phyloP scores from a whole-genome alignment of 2,888 invertebrate genomes.

The Andrena bucephala region DNA sequence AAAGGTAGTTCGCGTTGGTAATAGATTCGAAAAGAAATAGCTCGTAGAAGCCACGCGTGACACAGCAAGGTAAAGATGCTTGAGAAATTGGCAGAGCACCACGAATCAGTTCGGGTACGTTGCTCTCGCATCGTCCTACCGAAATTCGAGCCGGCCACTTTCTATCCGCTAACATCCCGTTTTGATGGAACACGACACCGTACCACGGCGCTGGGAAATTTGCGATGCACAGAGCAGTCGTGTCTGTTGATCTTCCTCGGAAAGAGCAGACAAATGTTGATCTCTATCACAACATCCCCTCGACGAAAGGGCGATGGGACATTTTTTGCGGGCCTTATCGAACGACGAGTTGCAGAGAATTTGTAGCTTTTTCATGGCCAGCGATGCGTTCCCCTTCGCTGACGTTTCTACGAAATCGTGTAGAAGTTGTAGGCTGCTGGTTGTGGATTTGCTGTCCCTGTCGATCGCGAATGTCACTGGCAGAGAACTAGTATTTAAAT shows the following conservation, averaged over 20 bases:
- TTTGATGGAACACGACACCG: constrained; percentile 33
- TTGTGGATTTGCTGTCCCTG: background rate
- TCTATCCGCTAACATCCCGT: constrained; percentile 31
- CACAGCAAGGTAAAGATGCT: constrained; percentile 25
- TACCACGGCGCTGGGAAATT: constrained; percentile 17
- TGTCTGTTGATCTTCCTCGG: constrained; percentile 31
- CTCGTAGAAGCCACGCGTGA: constrained; percentile 34
- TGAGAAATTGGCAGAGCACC: constrained; percentile 55
- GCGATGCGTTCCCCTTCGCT: background rate
- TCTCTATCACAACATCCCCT: background rate
- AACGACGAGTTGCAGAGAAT: constrained; percentile 9
- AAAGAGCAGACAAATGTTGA: constrained; percentile 23
- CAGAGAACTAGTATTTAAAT: background rate
- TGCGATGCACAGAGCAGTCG: constrained; percentile 13
- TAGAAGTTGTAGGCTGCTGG: background rate
- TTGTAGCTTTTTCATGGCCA: background rate
- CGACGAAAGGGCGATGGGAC: background rate
- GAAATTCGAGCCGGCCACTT: constrained; percentile 48
- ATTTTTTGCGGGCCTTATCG: background rate
- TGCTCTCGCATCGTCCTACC: constrained; percentile 35
- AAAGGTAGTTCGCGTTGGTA: background rate
- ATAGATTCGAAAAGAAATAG: constrained; percentile 18
- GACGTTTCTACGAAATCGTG: background rate
- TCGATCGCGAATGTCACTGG: background rate
- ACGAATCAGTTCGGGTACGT: constrained; percentile 40